Evolutionary conservation across 2,113 vertebrate species (phyloP), one percentile per base, ranked within the genome.

Genomic region (Eidolon helvum): DNA sequence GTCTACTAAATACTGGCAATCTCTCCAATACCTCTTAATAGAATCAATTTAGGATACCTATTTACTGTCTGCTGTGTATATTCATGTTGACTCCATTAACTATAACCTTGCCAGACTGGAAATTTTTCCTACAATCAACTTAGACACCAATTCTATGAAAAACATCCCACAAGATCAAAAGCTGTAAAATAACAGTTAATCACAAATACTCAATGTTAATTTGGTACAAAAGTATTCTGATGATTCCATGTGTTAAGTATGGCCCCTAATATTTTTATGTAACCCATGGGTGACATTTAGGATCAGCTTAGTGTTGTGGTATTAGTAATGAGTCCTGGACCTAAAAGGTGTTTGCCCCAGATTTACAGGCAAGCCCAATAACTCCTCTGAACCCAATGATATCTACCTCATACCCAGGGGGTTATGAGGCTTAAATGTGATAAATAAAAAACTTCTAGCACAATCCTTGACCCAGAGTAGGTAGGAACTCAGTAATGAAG

Each of bases 21-120:
- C 61, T 93, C 86, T 55, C 78, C 48, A 87, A 61, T 30, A 74
- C 21, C 61, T 55, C 40, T 79, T 80, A 95, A 95, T 77, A 80
- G 69, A 43, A 40, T 82, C 84, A 90, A 28, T 82, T 83, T 57
- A 72, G 59, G 16, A 33, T 61, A 61, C 10, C 74, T 77, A n/a
- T 72, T 80, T 87, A 55, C 35, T 79, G 7, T 80, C 87, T 61
- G 14, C 26, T 19, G 28, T 78, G 26, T 63, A 43, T 72, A 18
- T 16, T 55, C 61, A 66, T 35, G 1, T 16, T 79, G 74, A 87
- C 38, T 71, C n/a, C 82, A 87, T 83, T 95, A 96, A 30, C 80
- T 28, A 24, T 40, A 74, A 65, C 7, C 75, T 84, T 91, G 26
- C 43, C 77, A 68, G 30, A 19, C 28, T 45, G 91, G 77, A 82